Conservation (phyloP, 2,888 invertebrate species). For the Agrenia bidenticulata region DNA sequence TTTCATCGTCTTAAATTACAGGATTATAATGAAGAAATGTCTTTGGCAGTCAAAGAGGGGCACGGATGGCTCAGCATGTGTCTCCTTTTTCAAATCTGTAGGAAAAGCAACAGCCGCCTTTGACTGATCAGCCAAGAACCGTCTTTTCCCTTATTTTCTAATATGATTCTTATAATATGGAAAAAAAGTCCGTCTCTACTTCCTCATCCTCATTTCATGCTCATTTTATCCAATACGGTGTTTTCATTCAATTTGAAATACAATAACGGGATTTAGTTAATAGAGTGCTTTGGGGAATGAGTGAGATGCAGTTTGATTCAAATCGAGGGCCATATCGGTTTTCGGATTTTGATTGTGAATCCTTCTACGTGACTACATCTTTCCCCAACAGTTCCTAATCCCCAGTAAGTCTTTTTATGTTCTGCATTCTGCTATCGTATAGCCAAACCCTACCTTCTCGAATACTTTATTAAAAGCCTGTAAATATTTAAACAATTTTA, state of each 20-base stretch:
- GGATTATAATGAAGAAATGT: constrained; percentile 15
- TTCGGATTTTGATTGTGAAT: too few relatives aligned
- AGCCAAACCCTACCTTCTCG: too few relatives aligned
- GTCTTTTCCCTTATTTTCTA: constrained; percentile 1
- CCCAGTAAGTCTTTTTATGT: too few relatives aligned
- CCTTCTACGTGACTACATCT: too few relatives aligned
- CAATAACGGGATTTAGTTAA: constrained; percentile 9
- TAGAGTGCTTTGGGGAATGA: background rate
- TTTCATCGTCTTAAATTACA: constrained; percentile 14
- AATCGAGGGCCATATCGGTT: background rate
- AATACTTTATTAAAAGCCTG: too few relatives aligned
- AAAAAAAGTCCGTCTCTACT: background rate
- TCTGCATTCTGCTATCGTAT: too few relatives aligned
- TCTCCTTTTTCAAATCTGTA: constrained; percentile 1
- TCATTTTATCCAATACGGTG: background rate
- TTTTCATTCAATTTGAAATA: constrained; percentile 5
- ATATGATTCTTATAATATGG: background rate
- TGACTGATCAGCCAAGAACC: constrained; percentile 9
- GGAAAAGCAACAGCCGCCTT: constrained; percentile 7
- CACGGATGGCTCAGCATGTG: constrained; percentile 12
- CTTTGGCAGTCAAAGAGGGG: constrained; percentile 5
- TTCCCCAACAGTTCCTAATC: too few relatives aligned
- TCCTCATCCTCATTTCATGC: background rate
- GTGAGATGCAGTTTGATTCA: background rate
- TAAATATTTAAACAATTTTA: too few relatives aligned